Evolutionary conservation across 2,888 invertebrate species (phyloP).

Genomic region (Philereme transversata): DNA sequence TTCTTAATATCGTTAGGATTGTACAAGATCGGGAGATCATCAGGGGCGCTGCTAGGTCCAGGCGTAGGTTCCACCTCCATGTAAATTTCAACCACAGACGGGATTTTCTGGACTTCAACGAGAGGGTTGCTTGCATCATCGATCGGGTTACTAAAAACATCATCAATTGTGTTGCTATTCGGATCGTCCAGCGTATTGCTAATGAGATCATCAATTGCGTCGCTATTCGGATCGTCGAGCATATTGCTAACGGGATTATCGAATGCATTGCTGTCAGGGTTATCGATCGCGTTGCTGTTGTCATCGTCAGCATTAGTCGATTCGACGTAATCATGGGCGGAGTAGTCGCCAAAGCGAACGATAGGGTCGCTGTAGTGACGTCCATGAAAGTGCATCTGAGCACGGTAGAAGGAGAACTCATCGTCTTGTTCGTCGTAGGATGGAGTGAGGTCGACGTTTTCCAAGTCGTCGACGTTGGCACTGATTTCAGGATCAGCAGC

Average conservation of each 20-base stretch:
- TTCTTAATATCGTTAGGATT: slow-evolving; percentile 40
- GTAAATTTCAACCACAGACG: slow-evolving; percentile 9
- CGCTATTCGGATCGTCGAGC: slow-evolving; percentile 8
- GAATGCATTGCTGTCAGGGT: slow-evolving; percentile 30
- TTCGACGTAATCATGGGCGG: slow-evolving; percentile 4
- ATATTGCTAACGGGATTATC: slow-evolving; percentile 6
- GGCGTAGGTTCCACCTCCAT: slow-evolving; percentile 29
- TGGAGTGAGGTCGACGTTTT: slow-evolving; percentile 4
- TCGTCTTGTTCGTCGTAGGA: slow-evolving; percentile 21
- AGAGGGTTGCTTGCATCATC: slow-evolving; percentile 45
- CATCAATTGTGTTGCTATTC: slow-evolving; percentile 11
- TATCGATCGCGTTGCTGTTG: slow-evolving; percentile 11
- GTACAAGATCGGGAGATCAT: slow-evolving; percentile 27
- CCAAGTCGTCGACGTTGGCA: no score
- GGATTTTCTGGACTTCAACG: slow-evolving; percentile 3
- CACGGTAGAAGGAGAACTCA: slow-evolving; percentile 10
- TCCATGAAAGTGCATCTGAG: not conserved
- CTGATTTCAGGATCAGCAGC: slow-evolving; percentile 1
- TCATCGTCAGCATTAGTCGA: slow-evolving; percentile 10
- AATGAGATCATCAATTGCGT: slow-evolving; percentile 6
- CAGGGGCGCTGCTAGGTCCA: slow-evolving; percentile 48
- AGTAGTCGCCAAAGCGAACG: slow-evolving; percentile 2
- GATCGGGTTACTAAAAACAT: slow-evolving; percentile 49
- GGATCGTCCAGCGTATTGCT: slow-evolving; percentile 9
- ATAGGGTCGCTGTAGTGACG: slow-evolving; percentile 7